Evolutionary conservation across 2,113 vertebrate species (phyloP), one percentile per base, ranked within the genome.

Genomic region (Motacilla alba): DNA sequence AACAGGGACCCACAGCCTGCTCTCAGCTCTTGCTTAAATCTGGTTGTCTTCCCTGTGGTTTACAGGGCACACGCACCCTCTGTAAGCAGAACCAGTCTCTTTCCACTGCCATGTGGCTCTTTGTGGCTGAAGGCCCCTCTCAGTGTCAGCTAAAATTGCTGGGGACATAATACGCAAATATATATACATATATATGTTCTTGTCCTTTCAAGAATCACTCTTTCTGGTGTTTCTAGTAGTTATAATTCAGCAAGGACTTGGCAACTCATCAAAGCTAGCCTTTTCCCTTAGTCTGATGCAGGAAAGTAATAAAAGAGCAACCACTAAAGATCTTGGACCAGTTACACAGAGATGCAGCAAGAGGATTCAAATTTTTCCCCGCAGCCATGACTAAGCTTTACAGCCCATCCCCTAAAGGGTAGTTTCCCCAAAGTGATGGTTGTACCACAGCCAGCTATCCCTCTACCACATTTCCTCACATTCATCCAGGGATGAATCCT

Each of bases 201-300:
- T 63, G 44, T 59, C 64, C 56, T 75, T 83, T 86, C 90, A 78
- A 86, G 72, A 84, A 90, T 93, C 47, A 46, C 41, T 83, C 59
- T 81, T 83, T n/a, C n/a, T 90, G 41, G 26, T 88, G 76, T 81
- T 95, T 90, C 79, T 83, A 85, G 68, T 86, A 90, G 85, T 83
- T 85, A 87, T 73, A 94, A 88, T 90, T 74, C 87, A 91, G 39
- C 6, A 18, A 74, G 35, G 75, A 80, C 43, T 73, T 95, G 93
- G 90, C 75, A 90, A 67, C 53, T 59, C 73, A 83, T 94, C 83
- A 92, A 92, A 95, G 85, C 41, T 46, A 83, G 52, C 66, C 52
- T 93, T 94, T 94, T 75, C 69, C 69, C 69, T 74, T 78, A 68
- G 76, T 82, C 76, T 93, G 64, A 89, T 62, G 80, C 73, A 95